Base-by-base conservation (phyloP, 2,888 invertebrate species). In the Eristalis intricaria region DNA sequence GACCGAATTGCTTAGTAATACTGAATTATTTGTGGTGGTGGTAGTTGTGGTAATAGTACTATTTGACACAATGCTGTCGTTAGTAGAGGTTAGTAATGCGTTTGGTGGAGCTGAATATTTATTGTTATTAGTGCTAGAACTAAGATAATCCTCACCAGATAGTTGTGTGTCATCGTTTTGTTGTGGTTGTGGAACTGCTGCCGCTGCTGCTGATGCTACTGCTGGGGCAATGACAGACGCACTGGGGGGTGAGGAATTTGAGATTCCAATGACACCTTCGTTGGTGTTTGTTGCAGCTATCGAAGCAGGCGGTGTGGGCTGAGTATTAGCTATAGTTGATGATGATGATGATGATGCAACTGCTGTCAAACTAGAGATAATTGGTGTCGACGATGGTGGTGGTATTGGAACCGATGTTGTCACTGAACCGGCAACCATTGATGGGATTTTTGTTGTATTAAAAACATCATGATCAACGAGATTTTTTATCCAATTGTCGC, bases 401-500 rank as follows among this genome's bases (percentile, higher is more conserved):
- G 81, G 73, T 56, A 76, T 86, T 69, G 70, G 83, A 63, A 82
- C 68, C 32, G 78, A 68, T 23, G 84, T 69, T 81, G 87, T 79
- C n/a, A 75, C 79, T 35, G 87, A 80, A 64, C 70, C 73, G 74
- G 76, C 69, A 7, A 87, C 89, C 69, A 90, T 88, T 23, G 90
- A 85, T 22, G 90, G 89, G 5, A 91, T 90, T 84, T 90, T 91
- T 26, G 92, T 91, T 19, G 92, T 92, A 79, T 92, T 92, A 68
- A 92, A 92, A 15, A 92, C 91, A 90, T 92, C 92, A 64, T 89
- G 90, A 22, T 91, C 91, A 68, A 92, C 90, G 74, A 92, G 79
- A 84, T 92, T 91, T 38, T 92, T 90, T 73, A 92, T 74, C 92
- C 92, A 92, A 74, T 89, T 90, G 35, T 92, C 92, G 7, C 91